Base-by-base conservation (phyloP, 2,797 vertebrate species). In the Etheostoma nigrum region DNA sequence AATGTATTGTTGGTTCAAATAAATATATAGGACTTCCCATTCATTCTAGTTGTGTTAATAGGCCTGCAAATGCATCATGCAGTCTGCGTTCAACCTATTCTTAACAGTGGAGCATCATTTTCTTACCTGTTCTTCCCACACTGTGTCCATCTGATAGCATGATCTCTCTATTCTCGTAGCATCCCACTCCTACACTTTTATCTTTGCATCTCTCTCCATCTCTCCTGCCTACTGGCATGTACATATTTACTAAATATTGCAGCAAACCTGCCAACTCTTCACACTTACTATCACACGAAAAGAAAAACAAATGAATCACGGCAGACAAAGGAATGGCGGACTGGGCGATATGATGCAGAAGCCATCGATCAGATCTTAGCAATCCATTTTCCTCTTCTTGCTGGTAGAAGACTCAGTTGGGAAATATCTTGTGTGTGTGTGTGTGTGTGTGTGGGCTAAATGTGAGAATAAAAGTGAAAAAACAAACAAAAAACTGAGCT, bases 321-420 rank as follows among this genome's bases (percentile, higher is more conserved):
- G 66, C 47, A 88, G 78, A 91, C 89, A 87, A 83, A 86, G 75
- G 65, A 87, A 86, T 23, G 67, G 74, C 23, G 48, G 67, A 49
- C 64, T 7, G 33, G 78, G 67, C 58, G 63, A 92, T 91, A 87
- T 71, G 78, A 91, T 87, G 86, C 88, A 74, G 78, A 74, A 86
- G 79, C 83, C 72, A 92, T 91, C 86, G 78, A 94, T 95, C 85
- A 89, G 87, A 60, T 55, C 71, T 78, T 62, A 15, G 64, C 83
- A 89, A 93, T 94, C 86, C 89, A 92, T 93, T 88, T 84, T 83
- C 53, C 76, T 79, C 79, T 71, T 90, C 82, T 83, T 83, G 85
- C 86, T 89, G 89, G 89, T 81, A 83, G 78, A 88, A 82, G 78
- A 78, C 77, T 89, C 82, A 83, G 72, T 76, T 70, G 79, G 57